phyloP scores from a whole-genome alignment of 1,140 invertebrate genomes.

The Eubasilissa regina region DNA sequence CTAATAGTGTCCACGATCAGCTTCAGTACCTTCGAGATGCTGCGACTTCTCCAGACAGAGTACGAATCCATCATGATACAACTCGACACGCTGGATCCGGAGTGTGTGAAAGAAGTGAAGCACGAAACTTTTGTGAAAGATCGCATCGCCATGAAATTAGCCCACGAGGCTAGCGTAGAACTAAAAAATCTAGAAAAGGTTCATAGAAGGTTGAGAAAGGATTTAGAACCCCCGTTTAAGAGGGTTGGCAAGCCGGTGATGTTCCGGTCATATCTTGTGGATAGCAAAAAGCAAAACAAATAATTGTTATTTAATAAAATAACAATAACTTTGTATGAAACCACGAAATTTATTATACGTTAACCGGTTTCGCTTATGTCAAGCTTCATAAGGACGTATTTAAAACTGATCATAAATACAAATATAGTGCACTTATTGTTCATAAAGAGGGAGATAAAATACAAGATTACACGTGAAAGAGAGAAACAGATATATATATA shows the following conservation, averaged over 20 bases:
- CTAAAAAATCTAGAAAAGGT: constrained; percentile 72
- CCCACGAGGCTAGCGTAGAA: constrained; percentile 75
- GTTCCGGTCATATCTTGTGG: constrained; percentile 2
- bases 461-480: no score
- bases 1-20: constrained; percentile 74
- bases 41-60: constrained; percentile 76
- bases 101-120: constrained; percentile 73
- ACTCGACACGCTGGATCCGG: constrained; percentile 74
- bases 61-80: constrained; percentile 74
- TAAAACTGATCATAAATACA: no score
- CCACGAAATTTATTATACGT: no score
- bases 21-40: constrained; percentile 72
- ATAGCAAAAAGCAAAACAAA: background rate
- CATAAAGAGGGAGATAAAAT: no score
- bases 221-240: constrained; percentile 62
- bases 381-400: no score
- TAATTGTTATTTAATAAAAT: background rate
- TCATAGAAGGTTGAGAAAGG: constrained; percentile 71
- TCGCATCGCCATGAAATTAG: constrained; percentile 73
- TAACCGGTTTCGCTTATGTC: no score
- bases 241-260: constrained; percentile 25
- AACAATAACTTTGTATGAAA: no score
- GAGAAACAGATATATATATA: no score
- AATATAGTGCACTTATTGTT: no score
- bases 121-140: constrained; percentile 75